phyloP scores from a whole-genome alignment of 2,797 vertebrate species.

The Hypotaenidia philippensis region DNA sequence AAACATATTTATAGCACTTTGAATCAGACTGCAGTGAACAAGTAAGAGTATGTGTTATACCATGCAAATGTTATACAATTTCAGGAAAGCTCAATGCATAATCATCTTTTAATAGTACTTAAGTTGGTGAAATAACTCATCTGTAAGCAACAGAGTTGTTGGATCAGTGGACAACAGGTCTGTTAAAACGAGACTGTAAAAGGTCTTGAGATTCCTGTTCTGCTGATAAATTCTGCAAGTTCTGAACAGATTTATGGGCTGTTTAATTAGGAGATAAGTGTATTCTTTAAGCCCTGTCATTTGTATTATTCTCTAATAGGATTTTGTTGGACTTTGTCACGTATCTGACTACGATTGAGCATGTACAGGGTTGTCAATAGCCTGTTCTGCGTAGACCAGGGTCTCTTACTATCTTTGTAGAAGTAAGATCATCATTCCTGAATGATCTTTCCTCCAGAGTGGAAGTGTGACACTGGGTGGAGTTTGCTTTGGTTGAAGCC shows the following conservation, averaged over 20 bases:
- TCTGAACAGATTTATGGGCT: slow-evolving; percentile 41
- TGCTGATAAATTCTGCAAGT: slow-evolving; percentile 24
- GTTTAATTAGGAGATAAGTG: slow-evolving; percentile 50
- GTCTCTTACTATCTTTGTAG: not conserved
- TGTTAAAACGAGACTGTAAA: slow-evolving; percentile 32
- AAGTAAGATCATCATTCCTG: not conserved
- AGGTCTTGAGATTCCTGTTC: slow-evolving; percentile 33
- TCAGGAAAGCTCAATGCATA: slow-evolving; percentile 70
- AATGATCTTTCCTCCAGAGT: not conserved
- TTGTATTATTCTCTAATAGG: slow-evolving; percentile 51
- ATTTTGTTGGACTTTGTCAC: slow-evolving; percentile 44
- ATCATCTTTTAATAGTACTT: slow-evolving; percentile 61
- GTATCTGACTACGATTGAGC: slow-evolving; percentile 5
- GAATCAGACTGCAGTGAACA: slow-evolving; percentile 88
- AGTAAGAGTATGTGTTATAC: slow-evolving; percentile 76
- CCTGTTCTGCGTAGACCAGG: not conserved
- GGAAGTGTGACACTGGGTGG: not conserved
- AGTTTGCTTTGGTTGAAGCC: not conserved
- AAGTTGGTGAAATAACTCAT: slow-evolving; percentile 13
- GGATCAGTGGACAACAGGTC: slow-evolving; percentile 30
- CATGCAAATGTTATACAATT: slow-evolving; percentile 75
- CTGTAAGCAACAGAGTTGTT: slow-evolving; percentile 31
- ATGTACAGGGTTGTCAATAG: not conserved
- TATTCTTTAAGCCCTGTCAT: slow-evolving; percentile 60
- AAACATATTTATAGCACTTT: slow-evolving; percentile 93